Base-by-base conservation (phyloP, 2,797 vertebrate genomes). In the Apogon hyalosoma region DNA sequence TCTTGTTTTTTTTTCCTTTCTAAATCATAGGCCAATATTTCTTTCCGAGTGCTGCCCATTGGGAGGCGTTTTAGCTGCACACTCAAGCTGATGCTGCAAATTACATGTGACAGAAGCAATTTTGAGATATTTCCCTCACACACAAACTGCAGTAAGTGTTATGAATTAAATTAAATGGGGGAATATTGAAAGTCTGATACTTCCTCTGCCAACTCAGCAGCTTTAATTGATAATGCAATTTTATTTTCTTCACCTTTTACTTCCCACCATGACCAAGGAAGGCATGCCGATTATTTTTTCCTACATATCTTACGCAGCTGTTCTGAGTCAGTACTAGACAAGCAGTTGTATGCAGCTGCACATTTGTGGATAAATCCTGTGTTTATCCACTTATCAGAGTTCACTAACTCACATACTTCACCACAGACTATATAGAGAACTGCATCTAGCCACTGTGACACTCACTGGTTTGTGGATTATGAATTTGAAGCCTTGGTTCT, bases 51-150 rank as follows among this genome's bases (percentile, higher is more conserved):
- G 39, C 53, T 7, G 73, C 67, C 84, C 42, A 11, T 59, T 43
- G 79, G 72, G 80, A 87, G 61, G 59, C 16, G 21, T 79, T 82
- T 79, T 46, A 67, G 75, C 55, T 0, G 73, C 75, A 48, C 63
- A 47, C 77, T 87, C 80, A 76, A 78, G 82, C 85, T 84, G 75
- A 88, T 77, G 77, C 85, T 66, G 84, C 89, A 90, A 90, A 93
- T 90, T 81, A 69, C 77, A 85, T 79, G 73, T 86, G 90, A 91
- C 88, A 86, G 79, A 88, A 84, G 86, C 86, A 90, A 89, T 91
- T 90, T 89, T 72, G 75, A 77, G 60, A 78, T 78, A 85, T 85
- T 90, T 91, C 67, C 83, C 83, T 86, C 83, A 68, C 70, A 77
- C 82, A 83, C 82, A 86, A 75, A 80, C 77, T 67, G 74, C 76